These are phyloP conservation scores for Dendroctonus ponderosae DNA, from an alignment of 1,140 invertebrate species.

Conservation along the genomic window DNA sequence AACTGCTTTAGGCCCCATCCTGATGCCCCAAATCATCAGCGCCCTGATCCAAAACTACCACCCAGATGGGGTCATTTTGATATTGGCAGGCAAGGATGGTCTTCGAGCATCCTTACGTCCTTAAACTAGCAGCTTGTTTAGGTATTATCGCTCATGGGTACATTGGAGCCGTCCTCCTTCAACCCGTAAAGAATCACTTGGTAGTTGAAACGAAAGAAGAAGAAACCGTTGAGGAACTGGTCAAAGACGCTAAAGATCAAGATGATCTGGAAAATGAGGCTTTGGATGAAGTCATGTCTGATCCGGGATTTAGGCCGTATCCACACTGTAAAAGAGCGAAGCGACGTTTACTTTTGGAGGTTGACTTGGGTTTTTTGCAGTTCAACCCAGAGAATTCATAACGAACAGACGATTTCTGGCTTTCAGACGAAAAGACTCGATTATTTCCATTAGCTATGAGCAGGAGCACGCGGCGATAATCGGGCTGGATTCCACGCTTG, in stretches of 20 bases:
- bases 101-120: conserved; percentile 46
- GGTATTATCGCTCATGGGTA: conserved; percentile 28
- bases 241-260: conserved; percentile 10
- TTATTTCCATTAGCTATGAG: conserved; percentile 27
- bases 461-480: conserved; percentile 29
- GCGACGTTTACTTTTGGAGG: background rate
- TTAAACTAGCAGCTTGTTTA: conserved; percentile 19
- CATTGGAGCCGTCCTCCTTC: conserved; percentile 50
- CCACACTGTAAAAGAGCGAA: background rate
- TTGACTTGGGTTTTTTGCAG: conserved; percentile 1
- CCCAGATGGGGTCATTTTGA: conserved; percentile 50
- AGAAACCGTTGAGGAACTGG: conserved; percentile 36
- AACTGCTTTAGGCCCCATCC: conserved; percentile 53
- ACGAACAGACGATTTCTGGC: conserved; percentile 15
- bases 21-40: conserved; percentile 54
- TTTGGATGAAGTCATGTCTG: conserved; percentile 30
- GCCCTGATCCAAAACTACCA: conserved; percentile 48
- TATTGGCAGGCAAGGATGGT: conserved; percentile 48
- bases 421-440: conserved; percentile 25
- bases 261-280: conserved; percentile 41
- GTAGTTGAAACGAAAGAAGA: conserved; percentile 35
- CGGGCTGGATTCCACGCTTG: conserved; percentile 23
- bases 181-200: conserved; percentile 58
- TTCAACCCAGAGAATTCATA: conserved; percentile 23
- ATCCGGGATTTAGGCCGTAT: background rate